A percentile compares a stretch with the other conserved stretches of the same genome.
phyloP scores from a whole-genome alignment of 1,140 invertebrate species.

The Brachionus plicatilis region DNA sequence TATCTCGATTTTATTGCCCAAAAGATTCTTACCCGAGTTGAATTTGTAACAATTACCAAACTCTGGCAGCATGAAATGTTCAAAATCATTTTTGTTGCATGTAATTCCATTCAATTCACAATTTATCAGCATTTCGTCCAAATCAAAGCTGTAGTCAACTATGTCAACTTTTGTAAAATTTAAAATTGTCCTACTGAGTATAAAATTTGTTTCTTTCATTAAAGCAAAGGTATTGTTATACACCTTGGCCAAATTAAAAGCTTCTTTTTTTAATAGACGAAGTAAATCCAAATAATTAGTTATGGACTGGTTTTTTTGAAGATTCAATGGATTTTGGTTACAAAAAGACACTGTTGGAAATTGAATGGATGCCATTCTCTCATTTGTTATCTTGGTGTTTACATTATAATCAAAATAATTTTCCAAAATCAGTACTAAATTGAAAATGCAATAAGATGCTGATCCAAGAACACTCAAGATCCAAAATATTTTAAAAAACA shows the following conservation, averaged over 20 bases:
- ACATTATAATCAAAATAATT: neutral
- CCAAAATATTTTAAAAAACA: neutral
- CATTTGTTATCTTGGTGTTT: neutral
- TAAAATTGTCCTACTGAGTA: neutral
- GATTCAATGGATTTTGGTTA: neutral
- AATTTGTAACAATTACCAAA: constrained; percentile 1
- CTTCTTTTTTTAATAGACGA: neutral
- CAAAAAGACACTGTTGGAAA: constrained; percentile 3
- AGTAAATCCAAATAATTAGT: neutral
- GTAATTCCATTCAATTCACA: neutral
- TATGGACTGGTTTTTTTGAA: neutral
- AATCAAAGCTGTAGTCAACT: neutral
- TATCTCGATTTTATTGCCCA: neutral
- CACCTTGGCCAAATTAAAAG: neutral
- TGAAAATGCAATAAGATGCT: neutral
- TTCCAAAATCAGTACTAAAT: neutral
- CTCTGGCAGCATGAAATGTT: neutral
- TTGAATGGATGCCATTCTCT: neutral
- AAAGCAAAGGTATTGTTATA: neutral
- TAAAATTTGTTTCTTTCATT: neutral
- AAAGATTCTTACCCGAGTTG: neutral
- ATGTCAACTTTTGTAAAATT: neutral
- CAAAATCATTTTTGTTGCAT: neutral
- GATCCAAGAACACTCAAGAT: neutral
- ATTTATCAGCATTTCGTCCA: neutral